phyloP scores from a whole-genome alignment of 37 sponge, comb jelly and placozoan genomes.

The Halisarca cf. caerulea region DNA sequence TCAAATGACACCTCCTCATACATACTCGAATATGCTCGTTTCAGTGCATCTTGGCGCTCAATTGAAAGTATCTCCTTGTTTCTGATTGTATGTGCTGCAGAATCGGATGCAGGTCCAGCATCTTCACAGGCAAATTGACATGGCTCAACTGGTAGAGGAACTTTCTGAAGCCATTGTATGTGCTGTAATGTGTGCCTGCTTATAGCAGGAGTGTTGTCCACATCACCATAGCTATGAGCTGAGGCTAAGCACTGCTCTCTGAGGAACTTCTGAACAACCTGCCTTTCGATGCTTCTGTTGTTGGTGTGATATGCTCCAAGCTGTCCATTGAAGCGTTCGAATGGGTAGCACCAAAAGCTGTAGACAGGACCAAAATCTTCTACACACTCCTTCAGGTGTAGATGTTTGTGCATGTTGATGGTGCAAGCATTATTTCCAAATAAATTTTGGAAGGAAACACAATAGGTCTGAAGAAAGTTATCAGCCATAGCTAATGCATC shows the following conservation, averaged over 20 bases:
- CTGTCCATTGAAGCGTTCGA: slow-evolving; percentile 59
- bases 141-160: neutral
- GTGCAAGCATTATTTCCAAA: slow-evolving; percentile 14
- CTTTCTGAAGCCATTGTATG: neutral
- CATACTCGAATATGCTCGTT: no score
- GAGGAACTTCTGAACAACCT: slow-evolving; percentile 31
- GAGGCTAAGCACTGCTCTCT: neutral
- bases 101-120: no score
- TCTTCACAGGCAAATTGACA: neutral
- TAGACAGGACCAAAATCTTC: slow-evolving; percentile 50
- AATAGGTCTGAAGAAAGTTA: neutral
- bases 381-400: slow-evolving; percentile 47
- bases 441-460: neutral
- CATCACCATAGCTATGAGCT: neutral
- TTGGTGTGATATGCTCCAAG: slow-evolving; percentile 60
- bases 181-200: neutral
- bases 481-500: neutral
- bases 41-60: no score
- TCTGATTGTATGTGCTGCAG: no score
- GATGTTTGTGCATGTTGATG: slow-evolving; percentile 23
- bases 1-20: no score
- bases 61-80: no score
- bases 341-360: slow-evolving; percentile 57
- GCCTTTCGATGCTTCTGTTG: slow-evolving; percentile 30
- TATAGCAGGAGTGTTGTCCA: neutral